Evolutionary conservation across 2,113 vertebrate species (phyloP), one percentile per base, ranked within the genome.

Genomic region (Heterotilapia buettikoferi): DNA sequence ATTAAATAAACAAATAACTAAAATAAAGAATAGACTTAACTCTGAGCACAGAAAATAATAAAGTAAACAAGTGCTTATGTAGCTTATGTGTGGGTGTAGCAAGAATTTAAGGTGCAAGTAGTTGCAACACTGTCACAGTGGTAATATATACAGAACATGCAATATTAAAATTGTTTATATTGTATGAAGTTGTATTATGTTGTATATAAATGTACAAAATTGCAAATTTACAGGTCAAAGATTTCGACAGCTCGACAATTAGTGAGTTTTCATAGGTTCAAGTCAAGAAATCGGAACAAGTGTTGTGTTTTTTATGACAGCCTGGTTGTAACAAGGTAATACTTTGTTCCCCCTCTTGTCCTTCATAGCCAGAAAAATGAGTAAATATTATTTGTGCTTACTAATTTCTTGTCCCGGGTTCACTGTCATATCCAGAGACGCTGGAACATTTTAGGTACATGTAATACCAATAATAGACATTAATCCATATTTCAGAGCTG

Each of bases 201-300:
- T 0, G 18, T n/a, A 36, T 36, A n/a, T 11, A 63, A 63, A 63
- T 63, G 9, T 36, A 7, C 59, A 63, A 63, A n/a, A 63, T 36
- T 33, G 9, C 0, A 63, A 63, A 63, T 63, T 63, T 36, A n/a
- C 59, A 63, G 59, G 0, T 63, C 18, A 63, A 63, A 63, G 18
- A 63, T 0, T 63, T 63, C 31, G 18, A 40, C 11, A 40, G 0
- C 5, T 68, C 0, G 36, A 19, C 9, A 63, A 36, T 63, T 63
- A n/a, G 0, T 36, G 59, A 36, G 18, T 63, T 63, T 63, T 63
- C 0, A 36, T 66, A 66, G 18, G 61, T n/a, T 66, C 61, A 3
- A 66, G 9, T 5, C 18, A 66, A 36, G 61, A 66, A 66, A 36
- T 36, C 18, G 31, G 31, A 7, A n/a, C 6, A 66, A 3, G 4